Evolutionary conservation across 2,888 invertebrate species (phyloP).

Genomic region (Apotomis capreana): DNA sequence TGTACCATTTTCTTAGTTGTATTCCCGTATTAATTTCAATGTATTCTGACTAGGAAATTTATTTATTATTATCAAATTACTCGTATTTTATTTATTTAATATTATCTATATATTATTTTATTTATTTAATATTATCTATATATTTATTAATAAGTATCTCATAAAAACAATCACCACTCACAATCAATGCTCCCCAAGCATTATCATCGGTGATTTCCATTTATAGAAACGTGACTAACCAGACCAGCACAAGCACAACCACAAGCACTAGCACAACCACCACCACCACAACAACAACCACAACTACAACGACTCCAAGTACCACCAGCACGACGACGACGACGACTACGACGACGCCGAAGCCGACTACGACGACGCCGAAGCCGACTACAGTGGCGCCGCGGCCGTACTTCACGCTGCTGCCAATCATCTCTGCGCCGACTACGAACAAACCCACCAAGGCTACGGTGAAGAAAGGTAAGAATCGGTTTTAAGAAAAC

Average conservation of each 20-base stretch:
- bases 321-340: constrained; percentile 71
- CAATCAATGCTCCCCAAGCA: constrained; percentile 5
- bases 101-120: not conserved
- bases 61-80: too few relatives aligned
- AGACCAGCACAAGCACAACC: constrained; percentile 59
- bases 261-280: constrained; percentile 63
- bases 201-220: constrained; percentile 51
- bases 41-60: too few relatives aligned
- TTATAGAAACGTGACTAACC: constrained; percentile 49
- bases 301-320: constrained; percentile 71
- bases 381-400: constrained; percentile 61
- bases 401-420: constrained; percentile 72
- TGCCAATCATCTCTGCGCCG: constrained; percentile 70
- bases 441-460: constrained; percentile 50
- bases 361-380: constrained; percentile 47
- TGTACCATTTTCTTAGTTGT: too few relatives aligned
- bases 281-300: constrained; percentile 65
- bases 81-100: too few relatives aligned
- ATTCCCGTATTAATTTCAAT: too few relatives aligned
- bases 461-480: constrained; percentile 64
- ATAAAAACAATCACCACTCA: constrained; percentile 2
- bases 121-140: not conserved
- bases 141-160: not conserved
- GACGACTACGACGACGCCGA: constrained; percentile 62
- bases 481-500: constrained; percentile 7